Base-by-base conservation (phyloP, 2,797 vertebrate species). In the Acanthurus leucopareius region DNA sequence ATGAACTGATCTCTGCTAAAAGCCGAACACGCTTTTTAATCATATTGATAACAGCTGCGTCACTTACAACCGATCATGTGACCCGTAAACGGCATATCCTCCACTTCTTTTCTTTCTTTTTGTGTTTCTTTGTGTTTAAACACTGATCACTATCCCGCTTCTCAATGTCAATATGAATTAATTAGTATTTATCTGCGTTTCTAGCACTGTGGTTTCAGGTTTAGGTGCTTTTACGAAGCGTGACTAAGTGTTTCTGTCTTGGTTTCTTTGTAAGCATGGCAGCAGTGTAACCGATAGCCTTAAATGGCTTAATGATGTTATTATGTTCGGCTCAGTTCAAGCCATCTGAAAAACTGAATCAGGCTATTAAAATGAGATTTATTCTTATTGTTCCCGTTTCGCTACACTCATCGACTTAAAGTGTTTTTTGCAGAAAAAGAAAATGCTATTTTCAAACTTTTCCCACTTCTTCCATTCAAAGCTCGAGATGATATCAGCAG, bases 21-120 rank as follows among this genome's bases (percentile, higher is more conserved):
- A 80, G 47, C 59, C 48, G 15, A 64, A 32, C 72, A 56, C 20
- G 38, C 22, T 47, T 2, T 54, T 14, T 60, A 15, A 20, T 60
- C 17, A 16, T 22, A 60, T 5, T 20, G 53, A n/a, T 10, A 51
- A 48, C 45, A 77, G 73, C 69, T 79, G 68, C 28, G 60, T 78
- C 80, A 73, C 42, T 14, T 51, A 20, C 53, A 73, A 69, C 47
- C 2, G 14, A 60, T 7, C 81, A 84, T 60, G 62, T 74, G 81
- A 82, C 49, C 15, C 51, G 4, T 1, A 10, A 7, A 28, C 7
- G 10, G n/a, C 10, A 15, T 1, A 5, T 1, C 2, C 17, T 51
- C 15, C n/a, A 10, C 11, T 19, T n/a, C 10, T 28, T 32, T 48
- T 35, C 10, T 28, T 32, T 48, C 22, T 8, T 1, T 25, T 13